Evolutionary conservation across 2,797 vertebrate species (phyloP).

Genomic region (Poliocrania exsul): DNA sequence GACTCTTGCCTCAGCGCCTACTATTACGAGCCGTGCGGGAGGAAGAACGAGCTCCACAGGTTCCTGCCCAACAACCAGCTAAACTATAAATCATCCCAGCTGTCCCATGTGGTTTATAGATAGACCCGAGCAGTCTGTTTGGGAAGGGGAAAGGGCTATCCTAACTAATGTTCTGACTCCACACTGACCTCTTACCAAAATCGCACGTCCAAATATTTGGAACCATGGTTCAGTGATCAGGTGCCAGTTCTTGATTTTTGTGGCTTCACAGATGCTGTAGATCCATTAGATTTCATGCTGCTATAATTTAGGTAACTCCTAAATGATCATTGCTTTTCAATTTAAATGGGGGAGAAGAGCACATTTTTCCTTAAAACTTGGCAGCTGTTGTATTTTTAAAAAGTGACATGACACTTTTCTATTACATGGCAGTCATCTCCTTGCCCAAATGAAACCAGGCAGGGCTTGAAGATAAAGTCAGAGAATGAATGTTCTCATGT

Average conservation of each 20-base stretch:
- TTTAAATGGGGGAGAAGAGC: conserved; percentile 53
- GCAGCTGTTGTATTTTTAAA: conserved; percentile 45
- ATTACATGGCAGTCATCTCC: not conserved
- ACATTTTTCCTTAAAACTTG: conserved; percentile 46
- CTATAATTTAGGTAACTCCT: conserved; percentile 59
- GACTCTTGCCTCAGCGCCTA: conserved; percentile 92
- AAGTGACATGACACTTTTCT: conserved; percentile 32
- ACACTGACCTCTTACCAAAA: conserved; percentile 63
- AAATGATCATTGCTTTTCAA: conserved; percentile 47
- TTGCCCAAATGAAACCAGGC: conserved; percentile 31
- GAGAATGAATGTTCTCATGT: not conserved
- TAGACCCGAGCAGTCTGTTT: conserved; percentile 69
- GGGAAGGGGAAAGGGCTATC: conserved; percentile 78
- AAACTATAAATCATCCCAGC: conserved; percentile 92
- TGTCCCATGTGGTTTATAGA: conserved; percentile 94
- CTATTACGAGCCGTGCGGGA: conserved; percentile 92
- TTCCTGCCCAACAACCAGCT: conserved; percentile 96
- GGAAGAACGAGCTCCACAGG: conserved; percentile 91
- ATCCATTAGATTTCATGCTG: conserved; percentile 53
- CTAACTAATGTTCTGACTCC: conserved; percentile 54
- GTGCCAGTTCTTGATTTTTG: conserved; percentile 51
- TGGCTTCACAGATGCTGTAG: conserved; percentile 64
- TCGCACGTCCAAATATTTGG: not conserved
- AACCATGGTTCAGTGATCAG: conserved; percentile 41
- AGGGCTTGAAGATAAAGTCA: conserved; percentile 4